A percentile compares a stretch with the other conserved stretches of the same genome.
phyloP scores from a whole-genome alignment of 92 coral and sea anemone species.

The Epizoanthus stellaris region DNA sequence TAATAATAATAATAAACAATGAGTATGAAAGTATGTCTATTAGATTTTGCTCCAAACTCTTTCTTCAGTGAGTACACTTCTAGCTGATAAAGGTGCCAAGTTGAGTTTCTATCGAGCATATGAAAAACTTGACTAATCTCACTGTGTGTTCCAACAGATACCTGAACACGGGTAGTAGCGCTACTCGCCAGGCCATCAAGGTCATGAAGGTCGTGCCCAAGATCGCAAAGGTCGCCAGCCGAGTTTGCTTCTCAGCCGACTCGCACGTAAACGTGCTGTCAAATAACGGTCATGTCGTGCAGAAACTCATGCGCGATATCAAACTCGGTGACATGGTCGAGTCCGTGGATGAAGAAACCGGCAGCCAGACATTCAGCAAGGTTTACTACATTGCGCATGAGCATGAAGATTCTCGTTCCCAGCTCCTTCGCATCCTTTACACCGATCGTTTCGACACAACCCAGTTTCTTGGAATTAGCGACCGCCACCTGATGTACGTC shows the following conservation, averaged over 20 bases:
- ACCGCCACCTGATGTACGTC: slow-evolving; percentile 53
- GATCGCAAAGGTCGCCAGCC: slow-evolving; percentile 9
- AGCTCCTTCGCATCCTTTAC: slow-evolving; percentile 54
- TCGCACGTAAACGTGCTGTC: slow-evolving; percentile 27
- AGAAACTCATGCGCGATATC: slow-evolving; percentile 37
- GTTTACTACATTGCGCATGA: slow-evolving; percentile 59
- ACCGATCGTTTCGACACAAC: slow-evolving; percentile 44
- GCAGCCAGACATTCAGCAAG: slow-evolving; percentile 49
- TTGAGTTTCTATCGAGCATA: too few relatives aligned
- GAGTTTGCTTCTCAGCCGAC: slow-evolving; percentile 37
- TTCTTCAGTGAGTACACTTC: too few relatives aligned
- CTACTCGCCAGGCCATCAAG: too few relatives aligned
- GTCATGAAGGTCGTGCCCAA: not conserved
- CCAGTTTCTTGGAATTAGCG: slow-evolving; percentile 51
- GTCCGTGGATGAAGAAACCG: slow-evolving; percentile 57
- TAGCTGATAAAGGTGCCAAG: too few relatives aligned
- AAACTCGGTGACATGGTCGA: slow-evolving; percentile 54
- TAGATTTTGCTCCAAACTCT: too few relatives aligned
- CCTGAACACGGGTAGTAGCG: too few relatives aligned
- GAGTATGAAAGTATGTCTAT: too few relatives aligned
- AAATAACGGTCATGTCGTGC: slow-evolving; percentile 14
- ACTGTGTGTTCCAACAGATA: too few relatives aligned
- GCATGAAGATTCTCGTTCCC: slow-evolving; percentile 45
- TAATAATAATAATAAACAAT: too few relatives aligned
- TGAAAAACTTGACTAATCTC: too few relatives aligned